Conservation (phyloP, 2,797 vertebrate species). For the Crypturellus tataupa region DNA sequence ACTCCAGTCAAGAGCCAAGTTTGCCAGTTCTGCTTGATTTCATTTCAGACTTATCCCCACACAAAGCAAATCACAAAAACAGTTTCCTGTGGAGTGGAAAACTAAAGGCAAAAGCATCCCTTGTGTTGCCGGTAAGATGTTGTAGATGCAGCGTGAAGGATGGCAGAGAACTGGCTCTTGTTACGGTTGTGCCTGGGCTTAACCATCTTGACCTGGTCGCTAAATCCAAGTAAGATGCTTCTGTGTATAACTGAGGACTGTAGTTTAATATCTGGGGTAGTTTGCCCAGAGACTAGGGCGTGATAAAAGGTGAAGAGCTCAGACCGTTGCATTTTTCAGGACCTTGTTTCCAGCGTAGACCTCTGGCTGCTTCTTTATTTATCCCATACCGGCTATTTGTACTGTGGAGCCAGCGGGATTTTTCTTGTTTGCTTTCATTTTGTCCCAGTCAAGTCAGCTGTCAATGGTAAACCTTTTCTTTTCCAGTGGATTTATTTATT, state of each 20-base stretch:
- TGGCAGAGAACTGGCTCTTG: slow-evolving; percentile 2
- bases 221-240: not conserved
- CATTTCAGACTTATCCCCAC: not conserved
- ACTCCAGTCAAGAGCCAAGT: not conserved
- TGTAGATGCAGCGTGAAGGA: not conserved
- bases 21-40: slow-evolving; percentile 65
- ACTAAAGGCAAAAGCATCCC: not conserved
- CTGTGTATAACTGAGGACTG: not conserved
- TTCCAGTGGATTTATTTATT: not conserved
- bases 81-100: slow-evolving; percentile 53
- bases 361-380: not conserved
- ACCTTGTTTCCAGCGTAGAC: not conserved
- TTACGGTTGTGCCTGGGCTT: slow-evolving; percentile 9
- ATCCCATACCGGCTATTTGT: not conserved
- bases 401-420: not conserved
- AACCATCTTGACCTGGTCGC: not conserved
- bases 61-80: slow-evolving; percentile 60
- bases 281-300: not conserved
- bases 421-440: slow-evolving; percentile 17
- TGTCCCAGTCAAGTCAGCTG: not conserved
- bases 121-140: not conserved
- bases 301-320: slow-evolving; percentile 13
- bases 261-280: not conserved
- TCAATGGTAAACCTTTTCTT: not conserved
- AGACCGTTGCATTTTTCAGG: not conserved